A percentile compares a stretch with the other conserved stretches of the same genome.
Evolutionary conservation across 2,113 vertebrate genomes (phyloP).

Genomic region (Aspiorhynchus laticeps): DNA sequence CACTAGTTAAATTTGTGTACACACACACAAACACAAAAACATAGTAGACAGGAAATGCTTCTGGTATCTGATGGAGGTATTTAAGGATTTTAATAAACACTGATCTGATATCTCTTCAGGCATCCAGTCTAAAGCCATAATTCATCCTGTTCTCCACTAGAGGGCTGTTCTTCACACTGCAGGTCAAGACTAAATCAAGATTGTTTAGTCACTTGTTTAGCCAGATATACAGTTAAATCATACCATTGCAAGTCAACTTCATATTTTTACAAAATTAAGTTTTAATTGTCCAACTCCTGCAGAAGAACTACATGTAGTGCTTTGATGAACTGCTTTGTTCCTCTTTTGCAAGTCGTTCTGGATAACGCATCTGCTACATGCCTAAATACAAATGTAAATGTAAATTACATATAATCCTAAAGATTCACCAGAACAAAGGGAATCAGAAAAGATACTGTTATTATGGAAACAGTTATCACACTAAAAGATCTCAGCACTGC

Average conservation of each 20-base stretch:
- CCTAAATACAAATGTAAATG: too few relatives aligned
- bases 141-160: conserved; percentile 11
- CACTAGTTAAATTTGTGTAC: neutral
- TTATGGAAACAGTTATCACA: too few relatives aligned
- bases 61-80: conserved; percentile 1
- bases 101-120: neutral
- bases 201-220: neutral
- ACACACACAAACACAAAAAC: neutral
- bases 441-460: too few relatives aligned
- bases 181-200: neutral
- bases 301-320: too few relatives aligned
- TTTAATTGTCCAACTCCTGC: neutral
- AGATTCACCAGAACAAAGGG: too few relatives aligned
- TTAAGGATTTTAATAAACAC: conserved; percentile 3
- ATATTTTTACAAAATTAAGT: neutral
- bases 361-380: too few relatives aligned
- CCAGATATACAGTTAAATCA: neutral
- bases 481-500: too few relatives aligned
- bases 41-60: neutral
- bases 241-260: neutral
- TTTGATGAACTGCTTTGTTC: too few relatives aligned
- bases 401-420: too few relatives aligned
- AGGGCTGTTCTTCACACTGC: neutral
- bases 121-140: neutral
- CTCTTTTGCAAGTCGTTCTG: too few relatives aligned